Base-by-base conservation (phyloP, 1,140 invertebrate genomes). In the Belonocnema kinseyi region DNA sequence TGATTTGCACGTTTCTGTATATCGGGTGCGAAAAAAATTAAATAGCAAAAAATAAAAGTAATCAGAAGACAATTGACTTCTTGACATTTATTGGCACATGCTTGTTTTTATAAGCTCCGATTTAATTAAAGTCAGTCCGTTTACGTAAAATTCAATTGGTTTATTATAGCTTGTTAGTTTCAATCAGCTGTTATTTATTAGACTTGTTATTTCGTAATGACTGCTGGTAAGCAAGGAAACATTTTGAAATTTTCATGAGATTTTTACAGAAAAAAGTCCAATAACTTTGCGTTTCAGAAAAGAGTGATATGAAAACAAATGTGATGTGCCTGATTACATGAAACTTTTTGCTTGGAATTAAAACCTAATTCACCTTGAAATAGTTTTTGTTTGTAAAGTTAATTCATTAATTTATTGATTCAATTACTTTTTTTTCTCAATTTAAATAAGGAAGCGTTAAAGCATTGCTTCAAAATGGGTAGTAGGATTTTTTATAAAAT, bases 91-190 rank as follows among this genome's bases (percentile, higher is more conserved):
- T 66, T 66, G 33, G 61, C 61, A 66, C 61, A 33, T 66, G 14
- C 26, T 61, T 61, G 58, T 66, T 46, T 40, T 66, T 66, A 66
- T 46, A 13, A 46, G 61, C 16, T 66, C 40, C 16, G 61, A 66
- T 46, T 66, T 66, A 66, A 66, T 66, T 66, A 66, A 66, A 66
- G 13, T 66, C 61, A 17, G 13, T 66, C 61, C 61, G 1, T 66
- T 66, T 66, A 40, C 61, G 61, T 66, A 33, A 40, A 66, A 66
- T 66, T 66, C 33, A 66, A 66, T 66, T 66, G 61, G 61, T 66
- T 66, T 66, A 66, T 66, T 66, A 66, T 16, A 66, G 61, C 61
- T 66, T 66, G 61, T 66, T 46, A 66, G 12, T 66, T 66, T 66
- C 33, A 66, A 66, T 66, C 61, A 66, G 61, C 33, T 66, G 12